Conservation (phyloP, 2,797 vertebrate genomes). For the Rhodeus uyekii region DNA sequence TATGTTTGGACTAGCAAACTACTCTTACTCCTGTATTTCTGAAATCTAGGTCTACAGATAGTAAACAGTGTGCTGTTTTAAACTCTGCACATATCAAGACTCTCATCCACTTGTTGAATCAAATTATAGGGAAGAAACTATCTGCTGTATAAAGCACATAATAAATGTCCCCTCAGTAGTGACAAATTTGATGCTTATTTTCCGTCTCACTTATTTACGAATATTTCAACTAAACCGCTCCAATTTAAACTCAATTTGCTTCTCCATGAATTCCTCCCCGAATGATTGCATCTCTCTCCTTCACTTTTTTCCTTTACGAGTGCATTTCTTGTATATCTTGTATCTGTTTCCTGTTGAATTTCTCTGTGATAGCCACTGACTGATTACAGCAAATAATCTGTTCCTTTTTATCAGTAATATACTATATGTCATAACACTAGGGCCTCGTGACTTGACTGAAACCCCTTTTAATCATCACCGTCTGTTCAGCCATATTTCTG, state of each 20-base stretch:
- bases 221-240: neutral
- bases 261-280: neutral
- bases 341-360: neutral
- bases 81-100: neutral
- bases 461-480: conserved; percentile 35
- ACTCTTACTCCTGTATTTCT: neutral
- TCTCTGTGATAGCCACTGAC: neutral
- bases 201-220: neutral
- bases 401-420: conserved; percentile 30
- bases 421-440: conserved; percentile 24
- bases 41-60: neutral
- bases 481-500: conserved; percentile 33
- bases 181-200: neutral
- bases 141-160: neutral
- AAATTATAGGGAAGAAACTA: neutral
- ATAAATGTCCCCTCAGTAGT: neutral
- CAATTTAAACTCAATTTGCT: neutral
- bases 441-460: conserved; percentile 14
- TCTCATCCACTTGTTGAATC: neutral
- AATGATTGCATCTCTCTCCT: neutral
- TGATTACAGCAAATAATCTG: conserved; percentile 35
- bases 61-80: neutral
- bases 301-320: neutral
- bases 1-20: neutral
- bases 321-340: neutral